Percentiles rank a stretch among this genome's conserved stretches.
phyloP scores from a whole-genome alignment of 2,888 invertebrate species.

The Epirrhoe tristata region DNA sequence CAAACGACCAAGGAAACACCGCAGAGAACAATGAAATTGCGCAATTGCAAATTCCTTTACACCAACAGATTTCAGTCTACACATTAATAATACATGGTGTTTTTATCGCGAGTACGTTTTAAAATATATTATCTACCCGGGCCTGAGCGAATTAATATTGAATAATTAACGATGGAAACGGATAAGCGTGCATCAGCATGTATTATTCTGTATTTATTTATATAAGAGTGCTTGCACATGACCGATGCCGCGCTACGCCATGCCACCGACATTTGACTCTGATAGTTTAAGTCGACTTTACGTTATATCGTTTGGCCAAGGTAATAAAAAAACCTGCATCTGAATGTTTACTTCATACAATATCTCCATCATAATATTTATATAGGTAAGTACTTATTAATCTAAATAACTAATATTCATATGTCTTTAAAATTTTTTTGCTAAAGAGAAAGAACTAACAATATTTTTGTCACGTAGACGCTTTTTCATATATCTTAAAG shows the following conservation, averaged over 20 bases:
- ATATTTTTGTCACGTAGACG: no score
- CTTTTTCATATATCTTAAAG: no score
- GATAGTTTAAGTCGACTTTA: no score
- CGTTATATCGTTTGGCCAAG: no score
- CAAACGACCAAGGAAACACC: no score
- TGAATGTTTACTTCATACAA: no score
- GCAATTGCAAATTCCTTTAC: conserved; percentile 18
- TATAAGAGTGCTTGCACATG: conserved; percentile 42
- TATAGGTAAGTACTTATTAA: no score
- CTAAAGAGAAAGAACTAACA: no score
- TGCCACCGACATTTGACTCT: background rate
- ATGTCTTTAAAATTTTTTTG: no score
- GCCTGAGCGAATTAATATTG: conserved; percentile 67
- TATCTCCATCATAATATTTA: no score
- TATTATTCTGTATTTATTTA: conserved; percentile 63
- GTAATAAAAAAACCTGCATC: no score
- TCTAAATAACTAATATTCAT: no score
- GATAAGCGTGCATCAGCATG: conserved; percentile 64
- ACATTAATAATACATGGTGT: conserved; percentile 40
- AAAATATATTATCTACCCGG: conserved; percentile 55
- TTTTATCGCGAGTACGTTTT: conserved; percentile 57
- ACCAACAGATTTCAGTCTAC: conserved; percentile 24
- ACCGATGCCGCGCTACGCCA: background rate
- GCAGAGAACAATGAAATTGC: background rate
- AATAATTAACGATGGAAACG: conserved; percentile 64